A percentile compares a stretch with the other conserved stretches of the same genome.
phyloP scores from a whole-genome alignment of 2,113 vertebrate genomes.

The Notiomystis cincta region DNA sequence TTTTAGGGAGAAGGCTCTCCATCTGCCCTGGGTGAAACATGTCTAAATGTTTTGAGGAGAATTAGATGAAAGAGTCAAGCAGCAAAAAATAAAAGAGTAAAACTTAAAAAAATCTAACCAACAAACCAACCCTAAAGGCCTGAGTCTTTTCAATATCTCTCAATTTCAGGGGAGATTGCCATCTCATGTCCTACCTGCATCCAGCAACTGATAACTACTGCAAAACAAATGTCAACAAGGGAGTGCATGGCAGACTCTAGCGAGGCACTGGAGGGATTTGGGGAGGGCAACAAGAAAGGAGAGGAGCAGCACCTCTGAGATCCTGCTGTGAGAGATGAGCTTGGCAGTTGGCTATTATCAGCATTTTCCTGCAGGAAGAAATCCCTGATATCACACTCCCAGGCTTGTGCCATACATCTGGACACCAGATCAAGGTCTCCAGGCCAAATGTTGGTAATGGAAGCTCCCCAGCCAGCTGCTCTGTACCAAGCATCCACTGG shows the following conservation, averaged over 20 bases:
- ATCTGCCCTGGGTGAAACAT: background rate
- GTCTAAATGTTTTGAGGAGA: background rate
- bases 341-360: fast-evolving
- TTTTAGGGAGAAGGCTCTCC: background rate
- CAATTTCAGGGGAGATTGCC: background rate
- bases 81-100: background rate
- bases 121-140: background rate
- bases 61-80: background rate
- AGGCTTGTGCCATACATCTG: fast-evolving
- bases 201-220: background rate
- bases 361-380: background rate
- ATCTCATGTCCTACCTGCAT: background rate
- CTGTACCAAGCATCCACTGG: background rate
- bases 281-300: background rate
- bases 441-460: background rate
- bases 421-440: background rate
- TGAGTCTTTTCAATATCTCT: background rate
- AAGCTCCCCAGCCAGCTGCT: background rate
- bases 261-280: background rate
- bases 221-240: background rate
- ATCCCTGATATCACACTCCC: background rate
- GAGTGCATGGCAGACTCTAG: background rate
- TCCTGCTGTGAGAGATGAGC: fast-evolving
- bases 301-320: background rate
- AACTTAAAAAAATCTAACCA: background rate